Conservation (phyloP, 2,797 vertebrate species). For the Karalla daura region DNA sequence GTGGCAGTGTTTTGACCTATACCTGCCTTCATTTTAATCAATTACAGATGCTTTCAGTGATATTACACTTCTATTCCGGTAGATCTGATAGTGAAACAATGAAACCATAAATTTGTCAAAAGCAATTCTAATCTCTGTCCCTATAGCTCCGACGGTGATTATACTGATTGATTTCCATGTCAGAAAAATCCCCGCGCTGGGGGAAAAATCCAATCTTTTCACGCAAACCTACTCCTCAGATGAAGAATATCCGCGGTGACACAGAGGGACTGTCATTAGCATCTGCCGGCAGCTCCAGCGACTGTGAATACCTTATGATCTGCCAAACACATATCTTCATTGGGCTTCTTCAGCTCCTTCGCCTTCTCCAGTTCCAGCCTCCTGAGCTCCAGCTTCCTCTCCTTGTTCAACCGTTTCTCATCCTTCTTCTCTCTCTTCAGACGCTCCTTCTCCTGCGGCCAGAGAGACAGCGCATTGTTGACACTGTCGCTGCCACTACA, state of each 20-base stretch:
- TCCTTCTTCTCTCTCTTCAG: conserved; percentile 95
- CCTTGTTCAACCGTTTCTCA: conserved; percentile 95
- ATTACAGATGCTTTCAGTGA: conserved; percentile 43
- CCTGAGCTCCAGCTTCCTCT: conserved; percentile 92
- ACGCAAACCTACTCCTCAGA: conserved; percentile 32
- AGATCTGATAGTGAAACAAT: conserved; percentile 32
- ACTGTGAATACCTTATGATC: conserved; percentile 92
- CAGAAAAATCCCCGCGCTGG: neutral
- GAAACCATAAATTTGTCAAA: conserved; percentile 33
- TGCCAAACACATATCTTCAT: conserved; percentile 96
- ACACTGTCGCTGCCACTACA: too few species aligned
- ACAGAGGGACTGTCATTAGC: conserved; percentile 22
- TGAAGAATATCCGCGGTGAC: conserved; percentile 27
- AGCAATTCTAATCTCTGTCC: conserved; percentile 41
- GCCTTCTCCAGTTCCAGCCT: conserved; percentile 94
- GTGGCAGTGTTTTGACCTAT: conserved; percentile 70
- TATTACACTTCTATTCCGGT: conserved; percentile 48
- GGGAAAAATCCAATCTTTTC: conserved; percentile 39
- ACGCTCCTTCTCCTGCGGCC: conserved; percentile 90
- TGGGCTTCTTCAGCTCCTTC: conserved; percentile 95
- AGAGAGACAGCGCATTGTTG: conserved; percentile 2
- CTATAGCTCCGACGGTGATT: conserved; percentile 33
- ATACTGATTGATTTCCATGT: conserved; percentile 33
- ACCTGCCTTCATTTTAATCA: conserved; percentile 33
- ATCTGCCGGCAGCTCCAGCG: conserved; percentile 36